Evolutionary conservation across 2,113 vertebrate species (phyloP).

Genomic region (Aramus guarauna): DNA sequence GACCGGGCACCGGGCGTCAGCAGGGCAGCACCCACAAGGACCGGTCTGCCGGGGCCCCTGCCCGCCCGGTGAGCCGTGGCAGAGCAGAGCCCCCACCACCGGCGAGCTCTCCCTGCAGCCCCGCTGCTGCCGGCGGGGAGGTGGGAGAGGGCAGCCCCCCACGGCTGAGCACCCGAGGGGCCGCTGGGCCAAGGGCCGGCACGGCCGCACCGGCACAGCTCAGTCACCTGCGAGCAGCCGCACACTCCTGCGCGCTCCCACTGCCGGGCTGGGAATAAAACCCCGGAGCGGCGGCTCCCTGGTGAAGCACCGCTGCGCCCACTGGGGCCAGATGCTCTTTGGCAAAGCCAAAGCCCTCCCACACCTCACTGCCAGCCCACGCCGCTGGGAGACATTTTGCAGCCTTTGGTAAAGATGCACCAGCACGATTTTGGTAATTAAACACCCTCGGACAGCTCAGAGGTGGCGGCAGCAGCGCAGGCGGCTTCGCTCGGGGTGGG

Average conservation of each 20-base stretch:
- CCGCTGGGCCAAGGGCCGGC: not conserved
- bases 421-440: not conserved
- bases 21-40: not conserved
- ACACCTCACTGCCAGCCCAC: not conserved
- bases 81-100: not conserved
- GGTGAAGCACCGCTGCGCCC: fast-evolving
- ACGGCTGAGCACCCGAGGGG: not conserved
- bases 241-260: fast-evolving
- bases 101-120: not conserved
- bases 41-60: not conserved
- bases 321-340: not conserved
- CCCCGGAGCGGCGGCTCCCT: fast-evolving
- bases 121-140: not conserved
- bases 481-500: fast-evolving
- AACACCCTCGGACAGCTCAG: not conserved
- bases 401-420: not conserved
- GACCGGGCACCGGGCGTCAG: not conserved
- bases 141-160: not conserved
- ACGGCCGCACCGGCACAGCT: fast-evolving
- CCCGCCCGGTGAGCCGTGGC: fast-evolving
- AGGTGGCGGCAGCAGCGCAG: not conserved
- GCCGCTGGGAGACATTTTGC: not conserved
- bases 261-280: not conserved
- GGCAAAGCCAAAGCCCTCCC: not conserved
- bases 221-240: fast-evolving